Evolutionary conservation across 1,140 invertebrate species (phyloP).

Genomic region (Hycleus phaleratus): DNA sequence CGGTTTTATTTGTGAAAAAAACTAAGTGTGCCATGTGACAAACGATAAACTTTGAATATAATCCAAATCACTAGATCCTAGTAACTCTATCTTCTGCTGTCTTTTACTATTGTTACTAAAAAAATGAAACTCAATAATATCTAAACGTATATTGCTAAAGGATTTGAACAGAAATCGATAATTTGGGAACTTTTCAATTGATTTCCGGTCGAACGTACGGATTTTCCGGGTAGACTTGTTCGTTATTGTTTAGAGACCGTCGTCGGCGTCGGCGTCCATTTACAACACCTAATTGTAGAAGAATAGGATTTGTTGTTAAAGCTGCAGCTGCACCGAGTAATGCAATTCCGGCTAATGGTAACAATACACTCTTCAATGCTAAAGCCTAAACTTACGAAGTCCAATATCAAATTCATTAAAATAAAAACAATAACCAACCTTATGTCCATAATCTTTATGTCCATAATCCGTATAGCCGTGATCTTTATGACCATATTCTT

Average conservation of each 20-base stretch:
- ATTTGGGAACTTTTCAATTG: neutral
- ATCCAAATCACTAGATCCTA: too few relatives aligned
- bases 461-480: neutral
- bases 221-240: constrained; percentile 27
- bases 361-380: constrained; percentile 55
- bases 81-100: too few relatives aligned
- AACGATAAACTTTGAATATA: neutral
- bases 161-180: neutral
- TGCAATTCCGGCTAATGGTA: constrained; percentile 68
- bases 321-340: constrained; percentile 70
- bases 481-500: neutral
- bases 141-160: neutral
- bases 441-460: neutral
- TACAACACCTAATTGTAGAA: constrained; percentile 65
- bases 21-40: neutral
- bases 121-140: neutral
- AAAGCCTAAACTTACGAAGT: constrained; percentile 38
- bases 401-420: neutral
- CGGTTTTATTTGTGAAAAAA: neutral
- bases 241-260: constrained; percentile 11
- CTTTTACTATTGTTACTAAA: too few relatives aligned
- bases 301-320: constrained; percentile 64
- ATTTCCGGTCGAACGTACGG: constrained; percentile 18
- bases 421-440: neutral
- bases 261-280: constrained; percentile 41